phyloP scores from a whole-genome alignment of 2,113 vertebrate genomes.

The Psophia crepitans region DNA sequence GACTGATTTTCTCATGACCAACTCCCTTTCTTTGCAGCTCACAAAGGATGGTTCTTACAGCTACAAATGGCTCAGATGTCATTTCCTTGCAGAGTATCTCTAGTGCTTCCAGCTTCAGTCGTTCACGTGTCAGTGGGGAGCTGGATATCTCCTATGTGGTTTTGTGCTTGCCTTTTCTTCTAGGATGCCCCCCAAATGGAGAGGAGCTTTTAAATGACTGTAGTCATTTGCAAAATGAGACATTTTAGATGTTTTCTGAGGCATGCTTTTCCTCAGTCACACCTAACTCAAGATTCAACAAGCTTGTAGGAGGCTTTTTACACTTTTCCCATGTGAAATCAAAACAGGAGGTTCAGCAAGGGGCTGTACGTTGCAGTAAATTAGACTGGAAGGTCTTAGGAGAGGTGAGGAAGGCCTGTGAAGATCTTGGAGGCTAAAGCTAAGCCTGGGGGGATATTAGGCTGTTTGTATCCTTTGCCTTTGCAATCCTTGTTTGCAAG shows the following conservation, averaged over 20 bases:
- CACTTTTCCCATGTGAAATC: neutral
- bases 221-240: neutral
- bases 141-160: neutral
- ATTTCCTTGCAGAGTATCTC: neutral
- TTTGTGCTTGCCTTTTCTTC: neutral
- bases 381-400: neutral
- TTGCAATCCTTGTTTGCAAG: neutral
- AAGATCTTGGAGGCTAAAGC: neutral
- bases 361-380: neutral
- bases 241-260: neutral
- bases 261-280: neutral
- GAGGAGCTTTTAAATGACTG: neutral
- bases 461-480: neutral
- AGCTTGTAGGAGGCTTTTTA: neutral
- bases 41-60: neutral
- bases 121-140: neutral
- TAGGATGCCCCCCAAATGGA: neutral
- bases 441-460: neutral
- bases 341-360: neutral
- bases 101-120: neutral
- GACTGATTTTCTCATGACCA: neutral
- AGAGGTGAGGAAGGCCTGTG: neutral
- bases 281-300: neutral
- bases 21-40: neutral
- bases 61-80: neutral